A percentile compares a stretch with the other conserved stretches of the same genome.
Evolutionary conservation across 1,140 invertebrate species (phyloP).

Genomic region (Cydia strobilella): DNA sequence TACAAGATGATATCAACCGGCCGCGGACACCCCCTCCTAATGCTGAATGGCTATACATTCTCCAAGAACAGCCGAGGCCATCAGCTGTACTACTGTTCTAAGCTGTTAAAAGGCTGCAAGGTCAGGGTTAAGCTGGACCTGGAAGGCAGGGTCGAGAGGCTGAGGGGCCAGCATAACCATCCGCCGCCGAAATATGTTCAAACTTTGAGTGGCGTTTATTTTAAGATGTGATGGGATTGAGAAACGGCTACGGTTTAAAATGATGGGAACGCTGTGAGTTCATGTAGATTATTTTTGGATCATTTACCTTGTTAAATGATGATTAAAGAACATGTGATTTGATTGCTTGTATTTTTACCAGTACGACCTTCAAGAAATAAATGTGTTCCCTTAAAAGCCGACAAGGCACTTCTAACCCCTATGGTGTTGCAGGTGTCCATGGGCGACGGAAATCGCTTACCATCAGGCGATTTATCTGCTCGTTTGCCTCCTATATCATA

Average conservation of each 20-base stretch:
- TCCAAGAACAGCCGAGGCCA: slow-evolving; percentile 39
- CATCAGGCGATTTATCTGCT: too few relatives aligned
- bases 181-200: neutral
- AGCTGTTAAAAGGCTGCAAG: slow-evolving; percentile 44
- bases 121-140: slow-evolving; percentile 39
- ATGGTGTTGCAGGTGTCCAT: too few relatives aligned
- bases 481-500: too few relatives aligned
- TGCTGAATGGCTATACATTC: slow-evolving; percentile 53
- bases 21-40: slow-evolving; percentile 45
- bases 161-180: slow-evolving; percentile 8
- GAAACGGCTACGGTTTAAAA: neutral
- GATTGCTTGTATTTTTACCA: too few relatives aligned
- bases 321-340: too few relatives aligned
- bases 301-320: too few relatives aligned
- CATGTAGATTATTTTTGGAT: too few relatives aligned
- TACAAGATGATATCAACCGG: slow-evolving; percentile 46
- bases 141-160: neutral
- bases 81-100: slow-evolving; percentile 47
- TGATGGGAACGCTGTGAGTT: too few relatives aligned
- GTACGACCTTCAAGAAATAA: too few relatives aligned
- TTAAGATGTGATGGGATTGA: neutral
- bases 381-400: too few relatives aligned
- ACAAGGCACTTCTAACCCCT: too few relatives aligned
- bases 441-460: too few relatives aligned
- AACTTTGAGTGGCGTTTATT: neutral